Evolutionary conservation across 2,888 invertebrate genomes (phyloP).

Genomic region (Hirtodrosophila histrioides): DNA sequence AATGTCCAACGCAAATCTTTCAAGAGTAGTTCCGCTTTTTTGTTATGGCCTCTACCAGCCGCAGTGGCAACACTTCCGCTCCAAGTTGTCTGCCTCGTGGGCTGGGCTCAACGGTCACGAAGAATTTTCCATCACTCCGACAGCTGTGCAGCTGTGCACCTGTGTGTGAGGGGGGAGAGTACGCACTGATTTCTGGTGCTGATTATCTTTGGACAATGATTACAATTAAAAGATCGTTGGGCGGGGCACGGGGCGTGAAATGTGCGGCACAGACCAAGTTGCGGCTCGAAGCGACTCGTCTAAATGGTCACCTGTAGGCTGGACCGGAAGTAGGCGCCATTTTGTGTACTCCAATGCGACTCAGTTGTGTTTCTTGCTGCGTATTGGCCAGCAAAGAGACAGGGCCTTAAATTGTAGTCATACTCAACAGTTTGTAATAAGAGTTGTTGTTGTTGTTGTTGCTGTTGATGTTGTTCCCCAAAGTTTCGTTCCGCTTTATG

Average conservation of each 20-base stretch:
- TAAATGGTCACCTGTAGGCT: constrained; percentile 38
- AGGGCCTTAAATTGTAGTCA: constrained; percentile 37
- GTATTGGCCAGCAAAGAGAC: constrained; percentile 55
- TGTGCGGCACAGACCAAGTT: constrained; percentile 56
- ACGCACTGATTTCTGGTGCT: constrained; percentile 22
- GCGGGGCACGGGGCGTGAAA: constrained; percentile 49
- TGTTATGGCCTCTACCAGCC: constrained; percentile 57
- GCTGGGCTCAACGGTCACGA: constrained; percentile 47
- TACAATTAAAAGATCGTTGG: constrained; percentile 49
- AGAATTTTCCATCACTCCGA: constrained; percentile 23
- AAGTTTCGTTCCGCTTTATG: constrained; percentile 64
- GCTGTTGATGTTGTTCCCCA: constrained; percentile 17
- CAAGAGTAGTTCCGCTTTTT: constrained; percentile 84
- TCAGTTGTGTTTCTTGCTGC: constrained; percentile 53
- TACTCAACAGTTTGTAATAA: constrained; percentile 31
- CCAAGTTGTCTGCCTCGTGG: constrained; percentile 5
- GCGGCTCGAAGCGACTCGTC: constrained; percentile 8
- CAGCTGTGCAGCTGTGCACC: constrained; percentile 8
- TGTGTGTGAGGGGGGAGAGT: constrained; percentile 9
- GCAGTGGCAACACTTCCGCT: constrained; percentile 39
- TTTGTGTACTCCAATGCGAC: constrained; percentile 28
- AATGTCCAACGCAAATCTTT: constrained; percentile 80
- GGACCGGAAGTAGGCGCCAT: constrained; percentile 58
- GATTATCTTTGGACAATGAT: constrained; percentile 46
- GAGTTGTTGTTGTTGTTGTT: constrained; percentile 11